Evolutionary conservation across 2,113 vertebrate genomes (phyloP).

Genomic region (Neolamprologus hecqui): DNA sequence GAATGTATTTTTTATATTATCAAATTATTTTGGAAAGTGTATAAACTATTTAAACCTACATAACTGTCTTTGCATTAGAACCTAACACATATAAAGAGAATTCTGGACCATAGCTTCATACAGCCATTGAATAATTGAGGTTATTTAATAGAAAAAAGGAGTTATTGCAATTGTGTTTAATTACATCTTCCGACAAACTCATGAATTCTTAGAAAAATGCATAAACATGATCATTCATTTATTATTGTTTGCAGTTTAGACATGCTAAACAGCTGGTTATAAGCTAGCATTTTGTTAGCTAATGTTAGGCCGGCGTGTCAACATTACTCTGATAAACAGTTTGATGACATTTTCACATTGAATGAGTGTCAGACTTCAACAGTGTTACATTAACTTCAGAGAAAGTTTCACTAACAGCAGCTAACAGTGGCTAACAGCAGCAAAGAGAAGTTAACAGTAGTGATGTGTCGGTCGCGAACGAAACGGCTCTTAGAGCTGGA

Average conservation of each 20-base stretch:
- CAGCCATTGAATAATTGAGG: background rate
- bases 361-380: background rate
- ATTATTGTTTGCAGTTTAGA: background rate
- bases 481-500: fast-evolving
- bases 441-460: background rate
- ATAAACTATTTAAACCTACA: background rate
- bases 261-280: background rate
- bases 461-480: fast-evolving
- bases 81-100: background rate
- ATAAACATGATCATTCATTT: background rate
- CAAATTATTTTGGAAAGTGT: background rate
- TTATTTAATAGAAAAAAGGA: background rate
- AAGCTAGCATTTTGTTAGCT: background rate
- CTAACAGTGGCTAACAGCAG: background rate
- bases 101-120: background rate
- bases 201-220: background rate
- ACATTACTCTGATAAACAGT: background rate
- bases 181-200: background rate
- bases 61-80: background rate
- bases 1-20: background rate
- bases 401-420: background rate
- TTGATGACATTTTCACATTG: background rate
- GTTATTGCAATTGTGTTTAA: background rate
- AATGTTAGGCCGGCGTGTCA: background rate
- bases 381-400: background rate